phyloP scores from a whole-genome alignment of 2,113 vertebrate species.

The Dolichallabes microphthalmus region DNA sequence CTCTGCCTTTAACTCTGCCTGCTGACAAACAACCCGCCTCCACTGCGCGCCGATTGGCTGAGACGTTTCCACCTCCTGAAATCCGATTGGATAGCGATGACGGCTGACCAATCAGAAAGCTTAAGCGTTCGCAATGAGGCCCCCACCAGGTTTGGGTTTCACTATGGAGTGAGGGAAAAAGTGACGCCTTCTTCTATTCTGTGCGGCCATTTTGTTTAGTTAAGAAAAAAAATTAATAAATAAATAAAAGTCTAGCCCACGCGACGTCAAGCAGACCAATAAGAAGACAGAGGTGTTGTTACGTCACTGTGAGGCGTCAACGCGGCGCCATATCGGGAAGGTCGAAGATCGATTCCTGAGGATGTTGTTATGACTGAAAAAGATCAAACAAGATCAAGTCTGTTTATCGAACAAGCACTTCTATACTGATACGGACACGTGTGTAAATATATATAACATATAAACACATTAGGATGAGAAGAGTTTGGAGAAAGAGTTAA shows the following conservation, averaged over 20 bases:
- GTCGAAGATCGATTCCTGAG: not conserved
- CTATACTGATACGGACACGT: too few relatives aligned
- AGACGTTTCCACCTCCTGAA: not conserved
- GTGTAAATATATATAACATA: too few relatives aligned
- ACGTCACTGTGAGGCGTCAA: too few relatives aligned
- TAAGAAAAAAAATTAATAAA: too few relatives aligned
- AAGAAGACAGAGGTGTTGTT: not conserved
- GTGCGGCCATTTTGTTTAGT: constrained; percentile 28
- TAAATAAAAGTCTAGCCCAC: not conserved
- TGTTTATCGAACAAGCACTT: not conserved
- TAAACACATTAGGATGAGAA: not conserved
- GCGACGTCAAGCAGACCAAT: not conserved
- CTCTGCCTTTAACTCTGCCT: constrained; percentile 5
- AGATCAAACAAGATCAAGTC: not conserved
- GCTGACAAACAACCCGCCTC: not conserved
- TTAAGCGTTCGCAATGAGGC: too few relatives aligned
- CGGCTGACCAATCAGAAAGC: not conserved
- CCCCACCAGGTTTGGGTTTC: too few relatives aligned
- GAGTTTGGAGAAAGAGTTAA: too few relatives aligned
- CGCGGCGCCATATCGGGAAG: not conserved
- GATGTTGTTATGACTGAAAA: not conserved
- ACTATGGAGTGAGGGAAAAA: not conserved
- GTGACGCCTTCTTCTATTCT: constrained; percentile 31
- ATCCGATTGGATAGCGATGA: not conserved
- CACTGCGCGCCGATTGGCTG: constrained; percentile 1